A percentile compares a stretch with the other conserved stretches of the same genome.
Evolutionary conservation across 2,113 vertebrate genomes (phyloP).

Genomic region (Neopipo cinnamomea): DNA sequence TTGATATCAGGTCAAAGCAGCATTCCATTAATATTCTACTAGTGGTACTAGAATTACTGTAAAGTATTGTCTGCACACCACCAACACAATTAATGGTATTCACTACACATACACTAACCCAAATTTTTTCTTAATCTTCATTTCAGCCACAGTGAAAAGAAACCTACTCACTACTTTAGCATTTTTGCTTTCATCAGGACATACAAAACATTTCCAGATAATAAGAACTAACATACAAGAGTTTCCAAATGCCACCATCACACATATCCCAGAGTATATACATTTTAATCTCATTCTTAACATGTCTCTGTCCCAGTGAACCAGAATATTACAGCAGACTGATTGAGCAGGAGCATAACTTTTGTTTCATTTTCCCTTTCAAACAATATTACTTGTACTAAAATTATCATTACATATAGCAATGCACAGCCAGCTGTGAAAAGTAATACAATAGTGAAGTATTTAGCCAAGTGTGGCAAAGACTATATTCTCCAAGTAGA

Average conservation of each 20-base stretch:
- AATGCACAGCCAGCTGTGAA: neutral
- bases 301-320: neutral
- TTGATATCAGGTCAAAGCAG: conserved; percentile 37
- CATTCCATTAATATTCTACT: neutral
- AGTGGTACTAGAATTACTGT: neutral
- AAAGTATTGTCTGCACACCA: conserved; percentile 5
- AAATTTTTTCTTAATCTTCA: neutral
- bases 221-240: neutral
- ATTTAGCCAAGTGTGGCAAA: neutral
- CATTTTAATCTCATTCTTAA: conserved; percentile 1
- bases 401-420: neutral
- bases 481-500: neutral
- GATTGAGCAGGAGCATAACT: neutral
- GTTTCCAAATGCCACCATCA: conserved; percentile 26
- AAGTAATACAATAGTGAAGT: neutral
- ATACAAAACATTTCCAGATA: neutral
- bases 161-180: neutral
- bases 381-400: neutral
- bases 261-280: neutral
- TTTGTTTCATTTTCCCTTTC: conserved; percentile 21
- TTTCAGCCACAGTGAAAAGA: conserved; percentile 29
- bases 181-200: conserved; percentile 3
- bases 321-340: neutral
- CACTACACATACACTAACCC: neutral
- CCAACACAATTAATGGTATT: conserved; percentile 23